phyloP scores from a whole-genome alignment of 2,888 invertebrate species.

The Ligdia adustata region DNA sequence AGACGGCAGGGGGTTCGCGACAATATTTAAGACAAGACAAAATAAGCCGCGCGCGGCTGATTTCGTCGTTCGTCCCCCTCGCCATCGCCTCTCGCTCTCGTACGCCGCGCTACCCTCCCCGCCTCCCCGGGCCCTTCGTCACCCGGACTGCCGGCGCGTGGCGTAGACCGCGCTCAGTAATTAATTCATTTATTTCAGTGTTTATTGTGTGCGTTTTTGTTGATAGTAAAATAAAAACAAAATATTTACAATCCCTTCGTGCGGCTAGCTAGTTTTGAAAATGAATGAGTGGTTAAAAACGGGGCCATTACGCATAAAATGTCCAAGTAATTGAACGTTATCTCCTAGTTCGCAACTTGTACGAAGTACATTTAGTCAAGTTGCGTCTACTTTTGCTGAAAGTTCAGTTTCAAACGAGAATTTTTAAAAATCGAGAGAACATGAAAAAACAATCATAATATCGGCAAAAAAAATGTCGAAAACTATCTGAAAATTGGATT shows the following conservation, averaged over 20 bases:
- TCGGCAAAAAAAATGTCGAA: conserved; percentile 15
- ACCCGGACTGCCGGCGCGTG: too few species aligned
- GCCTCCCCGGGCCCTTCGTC: too few species aligned
- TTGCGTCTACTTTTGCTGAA: conserved; percentile 3
- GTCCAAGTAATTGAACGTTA: conserved; percentile 5
- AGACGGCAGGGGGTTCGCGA: too few species aligned
- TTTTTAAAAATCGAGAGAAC: conserved; percentile 6
- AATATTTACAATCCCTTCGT: not conserved
- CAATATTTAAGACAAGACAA: too few species aligned
- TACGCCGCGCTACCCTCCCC: too few species aligned
- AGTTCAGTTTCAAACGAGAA: conserved; percentile 13
- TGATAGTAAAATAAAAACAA: conserved; percentile 2
- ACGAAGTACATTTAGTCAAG: not conserved
- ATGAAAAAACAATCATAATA: conserved; percentile 5
- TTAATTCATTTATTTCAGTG: too few species aligned
- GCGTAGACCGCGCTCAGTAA: too few species aligned
- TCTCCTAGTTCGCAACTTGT: conserved; percentile 6
- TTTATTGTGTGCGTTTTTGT: not conserved
- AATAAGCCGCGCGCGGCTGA: too few species aligned
- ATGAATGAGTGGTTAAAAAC: conserved; percentile 10
- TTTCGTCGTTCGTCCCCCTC: too few species aligned
- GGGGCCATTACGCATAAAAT: conserved; percentile 9
- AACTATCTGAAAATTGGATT: too few species aligned
- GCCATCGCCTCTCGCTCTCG: too few species aligned
- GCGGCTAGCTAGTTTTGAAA: conserved; percentile 1